Evolutionary conservation across 2,888 invertebrate species (phyloP).

Genomic region (Lissocephala sabroskyi): DNA sequence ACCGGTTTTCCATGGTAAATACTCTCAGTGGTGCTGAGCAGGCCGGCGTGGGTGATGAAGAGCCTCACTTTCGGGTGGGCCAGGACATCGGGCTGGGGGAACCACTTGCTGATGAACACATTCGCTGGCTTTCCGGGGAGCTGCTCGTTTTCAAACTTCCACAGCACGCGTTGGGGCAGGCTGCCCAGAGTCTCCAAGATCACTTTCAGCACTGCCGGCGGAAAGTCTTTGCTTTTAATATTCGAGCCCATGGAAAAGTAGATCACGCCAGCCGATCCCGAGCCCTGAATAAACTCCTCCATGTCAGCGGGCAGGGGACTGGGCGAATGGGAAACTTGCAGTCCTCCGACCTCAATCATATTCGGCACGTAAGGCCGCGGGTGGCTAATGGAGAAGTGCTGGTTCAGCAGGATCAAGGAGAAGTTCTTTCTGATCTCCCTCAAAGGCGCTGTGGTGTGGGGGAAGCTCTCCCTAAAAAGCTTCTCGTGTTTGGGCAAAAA

Average conservation of each 20-base stretch:
- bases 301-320: slow-evolving; percentile 63
- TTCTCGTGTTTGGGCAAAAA: slow-evolving; percentile 45
- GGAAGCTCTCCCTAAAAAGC: slow-evolving; percentile 44
- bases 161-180: slow-evolving; percentile 66
- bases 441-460: slow-evolving; percentile 36
- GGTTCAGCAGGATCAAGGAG: slow-evolving; percentile 65
- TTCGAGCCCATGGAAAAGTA: slow-evolving; percentile 73
- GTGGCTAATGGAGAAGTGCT: slow-evolving; percentile 64
- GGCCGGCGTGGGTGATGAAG: slow-evolving; percentile 73
- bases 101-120: slow-evolving; percentile 70
- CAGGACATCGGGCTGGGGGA: slow-evolving; percentile 72
- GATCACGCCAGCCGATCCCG: slow-evolving; percentile 71
- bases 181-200: slow-evolving; percentile 41
- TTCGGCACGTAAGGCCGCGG: slow-evolving; percentile 69
- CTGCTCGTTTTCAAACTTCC: slow-evolving; percentile 71
- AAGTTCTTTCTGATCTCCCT: slow-evolving; percentile 47
- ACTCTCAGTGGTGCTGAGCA: slow-evolving; percentile 73
- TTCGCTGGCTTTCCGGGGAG: slow-evolving; percentile 56
- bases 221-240: slow-evolving; percentile 54
- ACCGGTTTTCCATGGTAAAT: slow-evolving; percentile 73
- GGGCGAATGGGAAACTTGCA: slow-evolving; percentile 62
- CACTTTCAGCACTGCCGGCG: slow-evolving; percentile 38
- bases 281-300: slow-evolving; percentile 68
- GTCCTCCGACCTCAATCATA: slow-evolving; percentile 69
- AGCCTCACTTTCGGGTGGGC: slow-evolving; percentile 73